phyloP scores from a whole-genome alignment of 1,140 invertebrate genomes.

The Aradophagus sp. region DNA sequence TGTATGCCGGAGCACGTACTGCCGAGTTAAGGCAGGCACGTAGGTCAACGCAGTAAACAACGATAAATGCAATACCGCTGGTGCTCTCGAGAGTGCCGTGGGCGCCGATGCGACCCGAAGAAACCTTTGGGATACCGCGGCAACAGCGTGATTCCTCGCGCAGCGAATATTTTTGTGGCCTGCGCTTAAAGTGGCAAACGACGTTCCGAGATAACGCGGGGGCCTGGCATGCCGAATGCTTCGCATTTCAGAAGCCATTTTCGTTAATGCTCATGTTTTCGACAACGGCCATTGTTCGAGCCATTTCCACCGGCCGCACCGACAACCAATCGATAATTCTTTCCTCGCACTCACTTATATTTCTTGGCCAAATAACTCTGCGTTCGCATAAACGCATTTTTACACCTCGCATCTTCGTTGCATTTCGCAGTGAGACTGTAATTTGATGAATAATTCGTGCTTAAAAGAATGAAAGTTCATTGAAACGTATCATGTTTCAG shows the following conservation, averaged over 20 bases:
- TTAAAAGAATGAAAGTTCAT: no score
- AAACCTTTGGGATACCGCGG: constrained; percentile 54
- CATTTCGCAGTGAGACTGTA: no score
- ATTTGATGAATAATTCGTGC: no score
- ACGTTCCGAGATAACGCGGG: constrained; percentile 57
- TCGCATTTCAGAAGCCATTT: constrained; percentile 59
- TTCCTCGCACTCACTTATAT: no score
- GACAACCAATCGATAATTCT: no score
- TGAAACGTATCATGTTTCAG: no score
- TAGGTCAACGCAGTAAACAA: constrained; percentile 59
- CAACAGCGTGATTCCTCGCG: constrained; percentile 41
- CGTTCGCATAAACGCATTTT: no score
- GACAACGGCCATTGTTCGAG: constrained; percentile 44
- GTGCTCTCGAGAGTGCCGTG: constrained; percentile 41
- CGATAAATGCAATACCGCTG: constrained; percentile 56
- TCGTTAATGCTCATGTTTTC: constrained; percentile 54
- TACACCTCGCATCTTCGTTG: no score
- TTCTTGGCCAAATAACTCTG: no score
- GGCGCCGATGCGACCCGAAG: constrained; percentile 47
- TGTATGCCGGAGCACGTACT: constrained; percentile 55
- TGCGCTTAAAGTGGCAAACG: constrained; percentile 59
- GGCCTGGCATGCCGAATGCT: constrained; percentile 36
- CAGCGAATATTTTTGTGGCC: constrained; percentile 55
- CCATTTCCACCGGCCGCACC: no score
- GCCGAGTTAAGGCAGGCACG: constrained; percentile 53